Percentiles rank a stretch among this genome's conserved stretches.
These are phyloP conservation scores for Gerris buenoi DNA, from an alignment of 1,140 invertebrate genomes.

Conservation along the genomic window DNA sequence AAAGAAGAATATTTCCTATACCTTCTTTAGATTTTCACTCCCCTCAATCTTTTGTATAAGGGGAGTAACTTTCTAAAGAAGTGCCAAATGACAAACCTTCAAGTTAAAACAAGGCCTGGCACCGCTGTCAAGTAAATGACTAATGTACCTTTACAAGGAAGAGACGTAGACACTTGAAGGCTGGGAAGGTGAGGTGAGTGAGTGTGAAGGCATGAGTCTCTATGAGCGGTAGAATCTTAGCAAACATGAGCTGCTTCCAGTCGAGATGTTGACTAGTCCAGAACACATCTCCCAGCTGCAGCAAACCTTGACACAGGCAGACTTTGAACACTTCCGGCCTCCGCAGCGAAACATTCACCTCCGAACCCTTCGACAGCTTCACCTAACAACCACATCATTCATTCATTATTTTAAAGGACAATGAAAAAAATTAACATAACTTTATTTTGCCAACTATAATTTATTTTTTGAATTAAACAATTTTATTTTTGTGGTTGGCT, in stretches of 20 bases:
- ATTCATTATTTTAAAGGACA: no score
- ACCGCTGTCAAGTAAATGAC: no score
- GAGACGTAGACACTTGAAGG: slow-evolving; percentile 8
- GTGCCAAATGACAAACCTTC: no score
- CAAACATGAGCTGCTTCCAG: slow-evolving; percentile 7
- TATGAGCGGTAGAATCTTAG: slow-evolving; percentile 9
- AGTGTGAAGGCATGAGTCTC: slow-evolving; percentile 8
- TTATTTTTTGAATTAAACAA: background rate
- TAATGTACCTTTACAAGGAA: background rate
- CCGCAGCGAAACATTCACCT: background rate
- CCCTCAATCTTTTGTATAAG: no score
- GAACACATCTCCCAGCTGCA: slow-evolving; percentile 5
- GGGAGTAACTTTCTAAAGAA: no score
- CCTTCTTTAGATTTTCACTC: no score
- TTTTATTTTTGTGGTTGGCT: no score
- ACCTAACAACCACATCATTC: background rate
- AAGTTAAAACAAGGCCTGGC: no score
- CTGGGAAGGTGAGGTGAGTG: slow-evolving; percentile 7
- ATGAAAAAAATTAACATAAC: background rate
- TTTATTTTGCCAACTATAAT: background rate
- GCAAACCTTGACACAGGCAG: slow-evolving; percentile 7
- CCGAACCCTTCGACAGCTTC: background rate
- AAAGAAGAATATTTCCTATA: no score
- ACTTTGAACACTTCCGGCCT: slow-evolving; percentile 7
- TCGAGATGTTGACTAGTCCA: background rate